Evolutionary conservation across 2,113 vertebrate species (phyloP), one percentile per base, ranked within the genome.

Genomic region (Gorsachius goisagi): DNA sequence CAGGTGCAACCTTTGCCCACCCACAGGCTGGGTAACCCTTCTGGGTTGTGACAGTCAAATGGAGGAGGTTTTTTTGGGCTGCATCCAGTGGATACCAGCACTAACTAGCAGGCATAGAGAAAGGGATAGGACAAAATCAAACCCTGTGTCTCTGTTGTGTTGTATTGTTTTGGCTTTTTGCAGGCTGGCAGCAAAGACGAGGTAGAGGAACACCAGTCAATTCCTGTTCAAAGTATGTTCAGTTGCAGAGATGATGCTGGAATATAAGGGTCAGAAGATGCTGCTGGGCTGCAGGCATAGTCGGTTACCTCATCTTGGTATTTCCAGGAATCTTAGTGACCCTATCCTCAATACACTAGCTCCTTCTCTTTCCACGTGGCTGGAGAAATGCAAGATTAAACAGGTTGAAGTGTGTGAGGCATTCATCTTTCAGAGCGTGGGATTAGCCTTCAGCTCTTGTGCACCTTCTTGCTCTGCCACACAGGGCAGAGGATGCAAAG

Each of bases 1-100:
- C 3, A 2, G 41, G 1, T 88, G 32, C 12, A 59, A 22, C 17
- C 17, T 76, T 45, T 91, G 11, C 32, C 41, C 23, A 22, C 13
- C 21, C 0, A 0, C 12, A 75, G 41, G 56, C 6, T 50, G 26
- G 33, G 33, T 74, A 52, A 53, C 56, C 23, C 47, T 71, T 52
- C 12, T 52, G 33, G 24, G 21, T 45, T 0, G 0, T 28, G 56
- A 52, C 9, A 89, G 41, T 14, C 3, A 1, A 66, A 62, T 4
- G 44, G 32, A 78, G 17, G 21, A 18, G 7, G 59, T 93, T 82
- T 47, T 88, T 50, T 32, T 45, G 47, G 28, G n/a, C 21, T 87
- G 53, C 4, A 9, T 37, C 45, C 47, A 60, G 62, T 7, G 23
- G 35, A 52, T 4, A 45, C 18, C 23, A 55, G 49, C 44, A 41